Evolutionary conservation across 2,797 vertebrate species (phyloP).

Genomic region (Falco columbarius): DNA sequence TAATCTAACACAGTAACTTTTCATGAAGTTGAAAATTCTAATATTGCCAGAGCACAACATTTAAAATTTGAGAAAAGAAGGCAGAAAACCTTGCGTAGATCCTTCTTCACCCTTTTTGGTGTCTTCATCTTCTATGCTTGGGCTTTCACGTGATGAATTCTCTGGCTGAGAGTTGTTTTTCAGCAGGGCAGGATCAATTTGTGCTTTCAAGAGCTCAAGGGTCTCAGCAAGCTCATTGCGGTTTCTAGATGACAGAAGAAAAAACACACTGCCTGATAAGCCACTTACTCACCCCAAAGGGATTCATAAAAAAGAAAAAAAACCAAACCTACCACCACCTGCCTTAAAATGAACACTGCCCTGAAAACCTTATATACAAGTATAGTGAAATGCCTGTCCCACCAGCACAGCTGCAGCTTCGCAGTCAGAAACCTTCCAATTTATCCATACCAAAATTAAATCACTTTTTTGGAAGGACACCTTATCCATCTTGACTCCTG

Average conservation of each 20-base stretch:
- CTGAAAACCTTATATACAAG: neutral
- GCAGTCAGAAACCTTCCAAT: neutral
- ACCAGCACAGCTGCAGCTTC: neutral
- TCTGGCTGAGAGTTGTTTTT: conserved; percentile 80
- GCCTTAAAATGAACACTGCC: neutral
- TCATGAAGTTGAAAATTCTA: neutral
- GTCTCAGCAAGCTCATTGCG: conserved; percentile 94
- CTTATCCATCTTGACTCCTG: neutral
- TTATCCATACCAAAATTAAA: neutral
- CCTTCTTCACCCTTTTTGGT: conserved; percentile 77
- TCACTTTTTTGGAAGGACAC: neutral
- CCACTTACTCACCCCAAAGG: neutral
- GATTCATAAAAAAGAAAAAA: neutral
- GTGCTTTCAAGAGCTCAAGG: conserved; percentile 91
- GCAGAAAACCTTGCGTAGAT: conserved; percentile 78
- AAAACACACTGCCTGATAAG: conserved; percentile 11
- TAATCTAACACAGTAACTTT: neutral
- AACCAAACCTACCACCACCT: neutral
- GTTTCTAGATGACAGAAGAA: conserved; percentile 79
- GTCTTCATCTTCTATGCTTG: conserved; percentile 79
- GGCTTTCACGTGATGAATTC: conserved; percentile 79
- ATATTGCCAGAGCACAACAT: neutral
- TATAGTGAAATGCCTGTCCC: neutral
- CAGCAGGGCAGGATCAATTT: conserved; percentile 87
- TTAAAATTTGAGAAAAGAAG: conserved; percentile 38